Evolutionary conservation across 2,888 invertebrate genomes (phyloP).

Genomic region (Cetonia aurata): DNA sequence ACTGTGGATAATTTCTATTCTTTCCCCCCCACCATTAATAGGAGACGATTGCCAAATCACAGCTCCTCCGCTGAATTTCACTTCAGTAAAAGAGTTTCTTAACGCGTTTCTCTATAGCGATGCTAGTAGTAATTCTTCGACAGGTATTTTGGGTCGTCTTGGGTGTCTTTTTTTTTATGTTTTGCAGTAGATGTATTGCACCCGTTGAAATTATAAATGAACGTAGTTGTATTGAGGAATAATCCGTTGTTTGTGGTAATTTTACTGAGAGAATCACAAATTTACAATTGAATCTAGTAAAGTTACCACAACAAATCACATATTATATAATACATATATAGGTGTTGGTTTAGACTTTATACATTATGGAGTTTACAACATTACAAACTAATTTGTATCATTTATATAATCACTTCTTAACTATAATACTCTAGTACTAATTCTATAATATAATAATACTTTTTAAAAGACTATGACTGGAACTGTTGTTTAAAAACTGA

Average conservation of each 20-base stretch:
- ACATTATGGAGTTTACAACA: too few relatives aligned
- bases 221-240: not conserved
- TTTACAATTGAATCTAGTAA: too few relatives aligned
- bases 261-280: too few relatives aligned
- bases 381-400: too few relatives aligned
- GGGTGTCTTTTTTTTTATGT: constrained; percentile 32
- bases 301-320: too few relatives aligned
- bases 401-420: too few relatives aligned
- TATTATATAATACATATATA: too few relatives aligned
- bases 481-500: too few relatives aligned
- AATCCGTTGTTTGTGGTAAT: not conserved
- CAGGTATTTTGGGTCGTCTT: constrained; percentile 39
- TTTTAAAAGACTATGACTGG: too few relatives aligned
- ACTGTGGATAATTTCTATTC: not conserved
- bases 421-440: too few relatives aligned
- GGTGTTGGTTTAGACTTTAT: too few relatives aligned
- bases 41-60: constrained; percentile 47
- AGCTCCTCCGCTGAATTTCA: constrained; percentile 46
- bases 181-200: constrained; percentile 4
- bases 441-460: too few relatives aligned
- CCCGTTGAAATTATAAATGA: not conserved
- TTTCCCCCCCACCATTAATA: constrained; percentile 37
- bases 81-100: constrained; percentile 54
- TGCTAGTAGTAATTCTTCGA: constrained; percentile 45
- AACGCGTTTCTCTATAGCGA: constrained; percentile 51